Evolutionary conservation across 2,888 invertebrate genomes (phyloP), one percentile per base, ranked within the genome.

Genomic region (Caradrina kadenii): DNA sequence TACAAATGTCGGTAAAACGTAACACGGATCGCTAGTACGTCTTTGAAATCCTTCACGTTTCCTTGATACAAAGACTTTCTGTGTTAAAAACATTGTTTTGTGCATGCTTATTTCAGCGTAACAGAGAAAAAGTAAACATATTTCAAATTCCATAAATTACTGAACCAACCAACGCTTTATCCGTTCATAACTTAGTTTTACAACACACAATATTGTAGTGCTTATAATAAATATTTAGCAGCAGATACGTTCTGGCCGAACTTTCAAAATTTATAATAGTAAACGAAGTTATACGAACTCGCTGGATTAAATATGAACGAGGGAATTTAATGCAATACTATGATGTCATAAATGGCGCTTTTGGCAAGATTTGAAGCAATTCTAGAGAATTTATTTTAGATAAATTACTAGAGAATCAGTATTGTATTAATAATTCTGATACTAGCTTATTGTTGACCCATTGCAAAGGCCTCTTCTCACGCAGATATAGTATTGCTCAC

Each of bases 221-320:
- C 79, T 72, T 59, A 55, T 35, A 61, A 65, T 65, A 81, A 77
- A 81, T 65, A 62, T 78, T 81, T 61, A 42, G 45, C 1, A 42
- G 3, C 39, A 45, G n/a, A 45, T 45, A 45, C 39, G 3, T 66
- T 76, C 76, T 63, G 50, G 42, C 48, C 21, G 39, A 61, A 71
- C 53, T 63, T 67, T 53, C 42, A 17, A 4, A 77, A 81, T 70
- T 71, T 81, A 77, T 77, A 6, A 26, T 17, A 22, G 49, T 64
- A 49, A 76, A 76, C 63, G 49, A 63, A 69, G 55, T 55, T 56
- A 42, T 42, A 13, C 26, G 53, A 19, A 22, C 42, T n/a, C n/a
- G 49, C 48, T 8, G 55, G 6, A 55, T 60, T 54, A 58, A 76
- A 54, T 45, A 31, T 55, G 48, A n/a, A 64, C 48, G 10, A 19